Base-by-base conservation (phyloP, 2,113 vertebrate species). In the Scomber scombrus region DNA sequence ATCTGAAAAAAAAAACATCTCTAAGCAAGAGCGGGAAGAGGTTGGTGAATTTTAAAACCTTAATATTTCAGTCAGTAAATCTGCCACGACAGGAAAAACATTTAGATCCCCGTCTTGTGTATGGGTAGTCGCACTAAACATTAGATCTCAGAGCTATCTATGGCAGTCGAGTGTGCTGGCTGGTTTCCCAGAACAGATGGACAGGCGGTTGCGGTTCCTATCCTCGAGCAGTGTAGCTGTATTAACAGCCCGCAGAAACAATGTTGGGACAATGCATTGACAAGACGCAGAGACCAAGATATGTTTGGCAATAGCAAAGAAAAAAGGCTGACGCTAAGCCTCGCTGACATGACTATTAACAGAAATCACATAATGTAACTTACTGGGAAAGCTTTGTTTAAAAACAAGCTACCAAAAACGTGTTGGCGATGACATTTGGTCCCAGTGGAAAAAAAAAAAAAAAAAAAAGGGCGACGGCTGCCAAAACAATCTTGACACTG, bases 131-230 rank as follows among this genome's bases (percentile, higher is more conserved):
- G 14, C 3, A 11, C 16, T 71, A 50, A 58, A 73, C 78, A 76
- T 77, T 61, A 19, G 65, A 57, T 81, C 72, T 77, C 46, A 26
- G 56, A 65, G 73, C 77, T 77, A 82, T 84, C 87, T 81, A 80
- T 81, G 80, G 80, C 81, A 79, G 85, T n/a, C 2, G 26, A 57
- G 62, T 12, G 56, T 34, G 23, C 78, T 90, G 90, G 91, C 89
- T 43, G 31, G 5, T 4, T 54, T 88, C 91, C 91, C 86, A 55
- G 81, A 82, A 12, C 85, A 80, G 84, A 85, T 71, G 79, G 83
- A 86, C 79, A 55, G 54, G 63, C 43, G 50, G 72, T 71, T 66
- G 63, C 40, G 43, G 85, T 26, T 66, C 52, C 81, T 69, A 47
- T 80, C 78, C 60, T 68, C 12, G 11, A 76, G 71, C 71, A 13